Conservation (phyloP, 2,888 invertebrate genomes). For the Melikaiella ostensackeni region DNA sequence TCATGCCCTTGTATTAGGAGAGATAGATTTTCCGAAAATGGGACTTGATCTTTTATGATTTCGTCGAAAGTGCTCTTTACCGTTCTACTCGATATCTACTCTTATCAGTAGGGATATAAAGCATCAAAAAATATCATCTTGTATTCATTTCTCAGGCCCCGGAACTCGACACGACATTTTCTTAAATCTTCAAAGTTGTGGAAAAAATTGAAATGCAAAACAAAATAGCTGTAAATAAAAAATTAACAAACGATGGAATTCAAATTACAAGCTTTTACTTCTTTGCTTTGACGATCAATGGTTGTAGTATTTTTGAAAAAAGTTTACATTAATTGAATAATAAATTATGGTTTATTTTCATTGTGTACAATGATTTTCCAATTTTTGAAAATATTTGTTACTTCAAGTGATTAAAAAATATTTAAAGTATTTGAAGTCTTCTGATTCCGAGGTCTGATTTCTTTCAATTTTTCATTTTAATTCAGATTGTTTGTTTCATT, state of each 20-base stretch:
- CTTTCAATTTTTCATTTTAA: neutral
- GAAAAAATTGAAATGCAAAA: neutral
- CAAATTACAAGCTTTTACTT: no score
- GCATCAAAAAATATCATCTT: constrained; percentile 8
- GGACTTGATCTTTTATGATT: constrained; percentile 37
- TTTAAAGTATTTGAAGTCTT: neutral
- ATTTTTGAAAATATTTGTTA: no score
- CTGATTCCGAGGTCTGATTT: neutral
- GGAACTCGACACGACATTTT: neutral
- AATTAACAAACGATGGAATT: neutral
- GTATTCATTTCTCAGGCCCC: neutral
- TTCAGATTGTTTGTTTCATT: constrained; percentile 20
- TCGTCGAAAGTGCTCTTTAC: constrained; percentile 34
- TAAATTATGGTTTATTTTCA: no score
- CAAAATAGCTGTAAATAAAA: neutral
- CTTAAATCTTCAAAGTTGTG: neutral
- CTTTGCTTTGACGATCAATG: no score
- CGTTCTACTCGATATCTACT: constrained; percentile 36
- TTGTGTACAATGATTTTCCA: no score
- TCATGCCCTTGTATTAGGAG: constrained; percentile 70
- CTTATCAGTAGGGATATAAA: constrained; percentile 23
- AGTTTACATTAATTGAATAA: no score
- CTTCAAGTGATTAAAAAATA: no score
- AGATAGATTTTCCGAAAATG: constrained; percentile 39
- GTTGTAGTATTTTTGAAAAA: no score